These are phyloP conservation scores for Neomonachus schauinslandi DNA, from an alignment of 2,113 vertebrate species.

Conservation along the genomic window DNA sequence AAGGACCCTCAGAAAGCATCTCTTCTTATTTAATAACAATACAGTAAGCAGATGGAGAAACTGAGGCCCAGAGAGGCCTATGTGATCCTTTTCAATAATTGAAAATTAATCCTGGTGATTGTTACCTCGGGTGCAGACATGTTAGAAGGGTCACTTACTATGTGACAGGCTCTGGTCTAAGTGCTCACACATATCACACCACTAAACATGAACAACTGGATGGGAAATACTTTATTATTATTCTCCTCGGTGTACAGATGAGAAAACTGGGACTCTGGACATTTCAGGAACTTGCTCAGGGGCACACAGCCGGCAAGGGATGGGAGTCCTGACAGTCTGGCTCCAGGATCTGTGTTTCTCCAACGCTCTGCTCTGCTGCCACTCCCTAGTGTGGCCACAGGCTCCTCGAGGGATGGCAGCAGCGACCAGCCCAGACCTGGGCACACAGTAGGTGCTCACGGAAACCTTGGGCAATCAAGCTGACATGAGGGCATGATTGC, in stretches of 20 bases:
- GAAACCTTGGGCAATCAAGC: not conserved
- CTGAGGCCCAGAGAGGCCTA: not conserved
- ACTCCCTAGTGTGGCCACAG: not conserved
- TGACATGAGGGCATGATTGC: not conserved
- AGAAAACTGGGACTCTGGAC: not conserved
- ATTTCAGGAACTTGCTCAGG: not conserved
- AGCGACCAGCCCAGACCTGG: not conserved
- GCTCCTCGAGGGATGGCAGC: not conserved
- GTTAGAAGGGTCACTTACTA: not conserved
- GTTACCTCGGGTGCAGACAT: not conserved
- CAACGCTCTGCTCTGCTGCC: not conserved
- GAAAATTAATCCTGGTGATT: not conserved
- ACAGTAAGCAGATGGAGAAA: not conserved
- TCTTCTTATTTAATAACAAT: not conserved
- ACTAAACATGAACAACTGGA: not conserved
- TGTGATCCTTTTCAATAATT: not conserved
- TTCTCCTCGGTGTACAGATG: not conserved
- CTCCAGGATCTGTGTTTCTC: not conserved
- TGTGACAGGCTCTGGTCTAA: not conserved
- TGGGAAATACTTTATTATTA: not conserved
- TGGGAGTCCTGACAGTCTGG: too few relatives aligned
- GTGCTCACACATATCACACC: too few relatives aligned
- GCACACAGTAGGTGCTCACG: not conserved
- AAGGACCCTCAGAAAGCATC: not conserved
- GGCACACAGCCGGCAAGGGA: not conserved